Conservation (phyloP, 2,113 vertebrate species). For the Rissa tridactyla region DNA sequence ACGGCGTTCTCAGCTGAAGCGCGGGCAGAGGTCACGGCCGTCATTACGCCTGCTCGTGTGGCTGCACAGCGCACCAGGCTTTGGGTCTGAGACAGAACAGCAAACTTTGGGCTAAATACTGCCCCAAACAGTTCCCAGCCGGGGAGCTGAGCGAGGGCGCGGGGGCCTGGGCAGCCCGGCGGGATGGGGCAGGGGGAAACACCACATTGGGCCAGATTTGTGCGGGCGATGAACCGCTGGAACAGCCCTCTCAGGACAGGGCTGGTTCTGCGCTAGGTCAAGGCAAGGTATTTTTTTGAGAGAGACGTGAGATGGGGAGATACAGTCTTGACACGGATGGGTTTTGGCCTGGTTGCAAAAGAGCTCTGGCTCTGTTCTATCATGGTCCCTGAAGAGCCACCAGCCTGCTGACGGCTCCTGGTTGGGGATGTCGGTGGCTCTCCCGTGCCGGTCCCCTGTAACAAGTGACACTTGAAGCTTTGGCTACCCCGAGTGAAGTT, state of each 20-base stretch:
- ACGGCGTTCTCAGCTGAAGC: not conserved
- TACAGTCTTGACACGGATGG: accelerated
- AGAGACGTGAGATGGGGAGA: not conserved
- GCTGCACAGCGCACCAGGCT: accelerated
- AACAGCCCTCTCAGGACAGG: accelerated
- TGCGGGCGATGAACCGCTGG: not conserved
- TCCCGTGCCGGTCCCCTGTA: not conserved
- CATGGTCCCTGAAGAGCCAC: accelerated
- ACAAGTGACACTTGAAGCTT: not conserved
- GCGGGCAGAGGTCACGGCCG: not conserved
- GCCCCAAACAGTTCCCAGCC: accelerated
- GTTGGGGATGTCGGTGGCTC: not conserved
- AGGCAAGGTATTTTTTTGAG: accelerated
- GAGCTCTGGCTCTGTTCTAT: accelerated
- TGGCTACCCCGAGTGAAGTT: not conserved
- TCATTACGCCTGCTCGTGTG: accelerated
- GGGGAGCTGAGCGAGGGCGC: not conserved
- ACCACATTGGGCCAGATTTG: not conserved
- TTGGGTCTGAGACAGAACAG: not conserved
- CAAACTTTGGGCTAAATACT: not conserved
- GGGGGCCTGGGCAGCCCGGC: accelerated
- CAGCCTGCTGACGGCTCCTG: accelerated
- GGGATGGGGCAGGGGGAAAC: not conserved
- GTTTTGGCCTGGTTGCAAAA: not conserved
- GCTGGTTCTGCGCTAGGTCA: not conserved